Percentiles rank a stretch among this genome's conserved stretches.
Conservation (phyloP, 2,797 vertebrate genomes). For the Lacerta bilineata region DNA sequence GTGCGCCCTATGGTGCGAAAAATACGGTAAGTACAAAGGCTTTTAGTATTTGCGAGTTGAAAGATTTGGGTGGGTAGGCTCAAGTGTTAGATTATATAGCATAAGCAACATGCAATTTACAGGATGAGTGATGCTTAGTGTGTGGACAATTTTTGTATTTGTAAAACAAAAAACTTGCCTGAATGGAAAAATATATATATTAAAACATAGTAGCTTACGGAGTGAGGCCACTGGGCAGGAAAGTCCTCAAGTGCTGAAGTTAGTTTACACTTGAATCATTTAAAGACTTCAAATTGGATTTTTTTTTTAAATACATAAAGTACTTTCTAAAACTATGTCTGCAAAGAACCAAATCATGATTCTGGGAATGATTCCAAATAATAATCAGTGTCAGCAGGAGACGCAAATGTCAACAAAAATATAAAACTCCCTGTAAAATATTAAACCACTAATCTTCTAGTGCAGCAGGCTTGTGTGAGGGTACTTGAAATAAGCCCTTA, state of each 20-base stretch:
- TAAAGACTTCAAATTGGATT: background rate
- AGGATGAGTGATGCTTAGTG: background rate
- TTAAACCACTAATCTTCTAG: conserved; percentile 6
- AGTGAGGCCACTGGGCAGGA: background rate
- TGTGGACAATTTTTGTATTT: background rate
- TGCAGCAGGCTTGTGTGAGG: background rate
- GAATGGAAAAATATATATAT: background rate
- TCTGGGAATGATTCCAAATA: conserved; percentile 35
- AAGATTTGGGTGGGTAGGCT: background rate
- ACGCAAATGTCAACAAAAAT: background rate
- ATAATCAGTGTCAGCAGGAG: conserved; percentile 1
- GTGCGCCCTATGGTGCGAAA: no score
- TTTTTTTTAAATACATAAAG: background rate
- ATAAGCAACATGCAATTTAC: background rate
- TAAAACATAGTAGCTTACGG: background rate
- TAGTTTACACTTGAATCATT: conserved; percentile 15
- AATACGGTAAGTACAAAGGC: no score
- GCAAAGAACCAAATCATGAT: conserved; percentile 26
- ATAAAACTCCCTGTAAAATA: background rate
- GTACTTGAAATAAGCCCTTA: conserved; percentile 37
- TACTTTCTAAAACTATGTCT: background rate
- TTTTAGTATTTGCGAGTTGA: background rate
- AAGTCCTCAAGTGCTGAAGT: background rate
- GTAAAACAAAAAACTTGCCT: background rate
- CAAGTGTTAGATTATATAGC: background rate